These are phyloP conservation scores for Melanargia galathea DNA, from an alignment of 2,888 invertebrate genomes.

Conservation along the genomic window DNA sequence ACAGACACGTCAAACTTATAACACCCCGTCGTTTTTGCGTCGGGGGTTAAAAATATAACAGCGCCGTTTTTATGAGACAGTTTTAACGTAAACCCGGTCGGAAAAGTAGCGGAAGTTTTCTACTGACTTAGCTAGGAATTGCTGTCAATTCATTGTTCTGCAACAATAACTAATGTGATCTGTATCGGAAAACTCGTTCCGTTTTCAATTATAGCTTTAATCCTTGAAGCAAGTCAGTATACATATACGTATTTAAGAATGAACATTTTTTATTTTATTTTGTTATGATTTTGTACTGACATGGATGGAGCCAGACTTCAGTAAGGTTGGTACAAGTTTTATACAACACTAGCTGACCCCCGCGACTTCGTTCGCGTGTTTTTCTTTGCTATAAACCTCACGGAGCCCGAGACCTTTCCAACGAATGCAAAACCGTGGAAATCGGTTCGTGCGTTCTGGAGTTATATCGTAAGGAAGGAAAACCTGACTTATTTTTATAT, in stretches of 20 bases:
- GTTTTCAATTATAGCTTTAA: slow-evolving; percentile 14
- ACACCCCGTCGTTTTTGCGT: too few relatives aligned
- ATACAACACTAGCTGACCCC: too few relatives aligned
- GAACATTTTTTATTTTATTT: not conserved
- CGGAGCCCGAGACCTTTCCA: too few relatives aligned
- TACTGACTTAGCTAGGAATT: not conserved
- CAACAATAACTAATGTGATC: slow-evolving; percentile 6
- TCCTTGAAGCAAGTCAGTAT: slow-evolving; percentile 4
- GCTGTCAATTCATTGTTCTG: slow-evolving; percentile 16
- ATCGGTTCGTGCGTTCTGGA: too few relatives aligned
- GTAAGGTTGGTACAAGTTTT: too few relatives aligned
- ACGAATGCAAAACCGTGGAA: too few relatives aligned
- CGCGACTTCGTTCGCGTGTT: too few relatives aligned
- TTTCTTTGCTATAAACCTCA: too few relatives aligned
- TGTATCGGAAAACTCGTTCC: not conserved
- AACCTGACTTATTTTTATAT: too few relatives aligned
- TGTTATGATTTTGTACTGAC: not conserved
- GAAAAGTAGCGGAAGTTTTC: not conserved
- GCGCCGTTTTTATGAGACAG: not conserved
- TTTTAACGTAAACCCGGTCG: slow-evolving; percentile 3
- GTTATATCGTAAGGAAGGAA: too few relatives aligned
- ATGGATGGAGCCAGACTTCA: not conserved
- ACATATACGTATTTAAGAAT: not conserved
- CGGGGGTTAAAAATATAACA: too few relatives aligned
- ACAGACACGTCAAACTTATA: too few relatives aligned